A percentile compares a stretch with the other conserved stretches of the same genome.
Conservation (phyloP, 2,888 invertebrate species). For the Anthophora plumipes region DNA sequence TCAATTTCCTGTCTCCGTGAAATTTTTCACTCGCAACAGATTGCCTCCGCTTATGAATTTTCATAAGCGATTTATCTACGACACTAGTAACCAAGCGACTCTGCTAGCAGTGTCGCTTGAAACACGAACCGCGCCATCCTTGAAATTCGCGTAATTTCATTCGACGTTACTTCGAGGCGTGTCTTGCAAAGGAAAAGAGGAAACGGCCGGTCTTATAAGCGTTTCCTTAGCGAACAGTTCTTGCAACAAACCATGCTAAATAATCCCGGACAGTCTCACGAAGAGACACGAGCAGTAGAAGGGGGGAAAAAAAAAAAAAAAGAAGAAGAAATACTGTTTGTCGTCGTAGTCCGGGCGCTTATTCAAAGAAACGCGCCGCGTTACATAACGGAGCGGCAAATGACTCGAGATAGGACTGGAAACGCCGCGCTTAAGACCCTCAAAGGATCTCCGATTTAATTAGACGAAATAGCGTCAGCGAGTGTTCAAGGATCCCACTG, state of each 20-base stretch:
- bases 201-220: neutral
- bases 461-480: conserved; percentile 62
- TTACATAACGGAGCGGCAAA: conserved; percentile 58
- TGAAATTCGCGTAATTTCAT: neutral
- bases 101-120: neutral
- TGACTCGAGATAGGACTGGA: conserved; percentile 54
- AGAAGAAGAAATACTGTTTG: conserved; percentile 14
- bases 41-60: conserved; percentile 5
- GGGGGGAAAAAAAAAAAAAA: neutral
- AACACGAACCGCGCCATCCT: neutral
- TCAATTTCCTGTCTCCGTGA: neutral
- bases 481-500: conserved; percentile 25
- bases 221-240: neutral
- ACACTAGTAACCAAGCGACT: neutral
- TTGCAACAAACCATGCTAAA: neutral
- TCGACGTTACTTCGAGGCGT: neutral
- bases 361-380: conserved; percentile 46
- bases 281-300: neutral
- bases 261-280: neutral
- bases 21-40: neutral
- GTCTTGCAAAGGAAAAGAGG: neutral
- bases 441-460: conserved; percentile 68
- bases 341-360: neutral
- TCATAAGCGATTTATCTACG: conserved; percentile 5
- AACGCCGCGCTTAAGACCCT: conserved; percentile 63